phyloP scores from a whole-genome alignment of 2,797 vertebrate genomes.

The Borostomias antarcticus region DNA sequence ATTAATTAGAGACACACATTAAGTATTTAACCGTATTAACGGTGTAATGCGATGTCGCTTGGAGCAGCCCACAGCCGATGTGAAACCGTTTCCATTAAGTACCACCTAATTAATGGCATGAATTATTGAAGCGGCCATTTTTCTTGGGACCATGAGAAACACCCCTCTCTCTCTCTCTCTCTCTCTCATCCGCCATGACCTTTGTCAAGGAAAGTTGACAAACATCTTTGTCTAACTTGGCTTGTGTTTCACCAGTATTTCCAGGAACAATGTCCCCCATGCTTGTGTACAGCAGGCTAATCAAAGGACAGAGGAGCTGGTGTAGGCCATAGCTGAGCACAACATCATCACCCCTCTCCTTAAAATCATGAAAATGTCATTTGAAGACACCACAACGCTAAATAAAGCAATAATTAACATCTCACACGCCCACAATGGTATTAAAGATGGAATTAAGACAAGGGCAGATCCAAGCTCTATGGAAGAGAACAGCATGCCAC shows the following conservation, averaged over 20 bases:
- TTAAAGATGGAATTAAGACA: slow-evolving; percentile 8
- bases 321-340: slow-evolving; percentile 4
- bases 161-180: slow-evolving; percentile 42
- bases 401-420: slow-evolving; percentile 50
- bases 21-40: slow-evolving; percentile 78
- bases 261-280: not conserved
- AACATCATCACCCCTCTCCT: slow-evolving; percentile 4
- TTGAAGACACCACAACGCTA: slow-evolving; percentile 36
- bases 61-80: slow-evolving; percentile 62
- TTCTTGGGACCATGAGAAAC: slow-evolving; percentile 65
- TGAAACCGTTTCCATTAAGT: slow-evolving; percentile 76
- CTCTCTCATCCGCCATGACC: slow-evolving; percentile 55
- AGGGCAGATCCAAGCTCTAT: not conserved
- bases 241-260: slow-evolving; percentile 22
- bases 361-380: slow-evolving; percentile 13
- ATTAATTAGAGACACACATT: slow-evolving; percentile 72
- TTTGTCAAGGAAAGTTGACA: slow-evolving; percentile 62
- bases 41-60: slow-evolving; percentile 75
- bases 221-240: slow-evolving; percentile 52
- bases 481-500: slow-evolving; percentile 25
- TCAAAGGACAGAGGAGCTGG: too few species aligned
- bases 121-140: slow-evolving; percentile 75
- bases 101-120: slow-evolving; percentile 70
- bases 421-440: slow-evolving; percentile 25
- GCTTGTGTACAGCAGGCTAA: slow-evolving; percentile 14